A percentile compares a stretch with the other conserved stretches of the same genome.
Conservation (phyloP, 2,888 invertebrate species). For the Glyphotaelius pellucidus region DNA sequence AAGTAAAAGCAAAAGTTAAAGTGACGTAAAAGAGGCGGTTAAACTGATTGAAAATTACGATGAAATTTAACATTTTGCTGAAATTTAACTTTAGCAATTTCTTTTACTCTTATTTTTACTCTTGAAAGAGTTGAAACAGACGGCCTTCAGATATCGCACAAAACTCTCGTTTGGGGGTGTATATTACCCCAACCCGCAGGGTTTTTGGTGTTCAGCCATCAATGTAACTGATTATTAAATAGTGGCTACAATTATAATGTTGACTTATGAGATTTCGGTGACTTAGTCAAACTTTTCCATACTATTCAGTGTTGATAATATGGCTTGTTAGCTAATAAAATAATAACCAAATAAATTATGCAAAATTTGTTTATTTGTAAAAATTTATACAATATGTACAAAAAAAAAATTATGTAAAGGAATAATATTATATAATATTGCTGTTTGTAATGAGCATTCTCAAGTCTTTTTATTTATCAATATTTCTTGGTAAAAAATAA, state of each 20-base stretch:
- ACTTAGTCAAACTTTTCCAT: neutral
- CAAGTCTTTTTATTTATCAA: neutral
- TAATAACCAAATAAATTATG: neutral
- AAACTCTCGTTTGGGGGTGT: too few species aligned
- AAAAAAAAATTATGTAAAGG: neutral
- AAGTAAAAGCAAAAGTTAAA: too few species aligned
- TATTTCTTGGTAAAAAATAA: too few species aligned
- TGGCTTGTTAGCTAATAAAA: neutral
- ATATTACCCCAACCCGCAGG: too few species aligned
- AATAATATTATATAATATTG: neutral
- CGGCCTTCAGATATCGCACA: too few species aligned
- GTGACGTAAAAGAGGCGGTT: too few species aligned
- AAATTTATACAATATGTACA: constrained; percentile 1
- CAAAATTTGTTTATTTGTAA: neutral
- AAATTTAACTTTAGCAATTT: too few species aligned
- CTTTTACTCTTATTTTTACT: too few species aligned
- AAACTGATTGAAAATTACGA: too few species aligned
- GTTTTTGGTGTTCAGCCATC: neutral
- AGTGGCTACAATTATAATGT: neutral
- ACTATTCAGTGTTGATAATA: neutral
- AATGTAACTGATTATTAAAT: neutral
- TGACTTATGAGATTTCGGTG: neutral
- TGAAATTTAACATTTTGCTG: too few species aligned
- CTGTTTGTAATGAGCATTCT: constrained; percentile 2
- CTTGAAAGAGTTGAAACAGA: too few species aligned